These are phyloP conservation scores for Phaetusa simplex DNA, from an alignment of 2,113 vertebrate genomes.

Conservation along the genomic window DNA sequence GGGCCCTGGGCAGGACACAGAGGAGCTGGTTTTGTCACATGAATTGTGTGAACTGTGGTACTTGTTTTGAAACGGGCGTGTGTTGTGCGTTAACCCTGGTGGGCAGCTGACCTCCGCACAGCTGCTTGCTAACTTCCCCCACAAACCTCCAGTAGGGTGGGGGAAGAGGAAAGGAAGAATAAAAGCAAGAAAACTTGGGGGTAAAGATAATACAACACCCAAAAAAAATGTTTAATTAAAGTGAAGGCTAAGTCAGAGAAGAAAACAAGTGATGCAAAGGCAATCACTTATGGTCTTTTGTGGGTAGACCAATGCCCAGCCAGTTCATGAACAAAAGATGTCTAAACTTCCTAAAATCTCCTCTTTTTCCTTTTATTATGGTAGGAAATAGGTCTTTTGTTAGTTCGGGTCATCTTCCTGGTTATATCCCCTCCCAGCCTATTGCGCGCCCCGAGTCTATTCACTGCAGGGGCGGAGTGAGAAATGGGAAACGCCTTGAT, in stretches of 20 bases:
- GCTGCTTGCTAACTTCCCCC: neutral
- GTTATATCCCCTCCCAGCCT: neutral
- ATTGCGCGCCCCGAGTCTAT: rapidly evolving
- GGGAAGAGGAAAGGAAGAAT: neutral
- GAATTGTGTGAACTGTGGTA: neutral
- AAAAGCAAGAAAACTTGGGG: neutral
- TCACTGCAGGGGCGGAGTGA: neutral
- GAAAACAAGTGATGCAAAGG: neutral
- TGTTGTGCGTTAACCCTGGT: neutral
- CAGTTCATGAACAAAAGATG: neutral
- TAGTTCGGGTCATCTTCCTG: neutral
- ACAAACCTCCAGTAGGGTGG: neutral
- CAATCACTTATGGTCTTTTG: neutral
- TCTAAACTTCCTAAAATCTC: neutral
- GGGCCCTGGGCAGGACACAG: neutral
- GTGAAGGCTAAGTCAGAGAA: neutral
- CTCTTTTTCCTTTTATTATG: neutral
- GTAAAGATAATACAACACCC: neutral
- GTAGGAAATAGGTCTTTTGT: neutral
- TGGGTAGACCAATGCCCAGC: neutral
- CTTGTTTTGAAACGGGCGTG: neutral
- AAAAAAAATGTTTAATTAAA: neutral
- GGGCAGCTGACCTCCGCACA: neutral
- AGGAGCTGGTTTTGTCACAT: neutral
- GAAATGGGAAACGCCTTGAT: neutral